These are phyloP conservation scores for Eidolon dupreanum DNA, from an alignment of 2,797 vertebrate species.

Conservation along the genomic window DNA sequence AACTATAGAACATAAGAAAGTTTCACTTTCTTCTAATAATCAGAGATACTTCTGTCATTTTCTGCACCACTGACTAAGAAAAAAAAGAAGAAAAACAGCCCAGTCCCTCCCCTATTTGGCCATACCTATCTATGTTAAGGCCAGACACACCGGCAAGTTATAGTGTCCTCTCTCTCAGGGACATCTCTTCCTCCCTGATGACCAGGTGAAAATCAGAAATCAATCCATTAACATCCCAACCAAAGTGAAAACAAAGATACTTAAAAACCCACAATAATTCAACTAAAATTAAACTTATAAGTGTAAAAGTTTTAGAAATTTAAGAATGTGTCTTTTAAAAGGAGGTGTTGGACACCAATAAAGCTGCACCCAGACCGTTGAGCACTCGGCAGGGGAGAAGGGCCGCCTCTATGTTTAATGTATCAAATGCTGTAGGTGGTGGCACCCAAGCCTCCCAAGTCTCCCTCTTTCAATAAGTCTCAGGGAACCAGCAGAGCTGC, in stretches of 20 bases:
- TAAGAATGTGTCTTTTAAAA: not conserved
- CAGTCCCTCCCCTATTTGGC: not conserved
- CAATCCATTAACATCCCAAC: not conserved
- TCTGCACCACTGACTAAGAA: not conserved
- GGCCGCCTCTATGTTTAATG: not conserved
- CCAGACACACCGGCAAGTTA: not conserved
- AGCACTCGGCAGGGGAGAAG: not conserved
- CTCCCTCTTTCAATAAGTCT: not conserved
- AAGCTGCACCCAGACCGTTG: not conserved
- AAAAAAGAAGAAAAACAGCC: not conserved
- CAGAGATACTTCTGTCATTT: not conserved
- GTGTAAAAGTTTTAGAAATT: not conserved
- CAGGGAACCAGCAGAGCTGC: not conserved
- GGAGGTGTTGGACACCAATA: not conserved
- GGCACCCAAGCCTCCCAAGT: not conserved
- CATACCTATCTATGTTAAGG: not conserved
- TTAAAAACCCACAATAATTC: not conserved
- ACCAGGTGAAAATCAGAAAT: not conserved
- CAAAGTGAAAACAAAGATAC: not conserved
- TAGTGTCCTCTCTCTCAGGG: rapidly evolving
- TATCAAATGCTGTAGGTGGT: not conserved
- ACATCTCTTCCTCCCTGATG: not conserved
- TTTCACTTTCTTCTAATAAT: not conserved
- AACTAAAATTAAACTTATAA: not conserved
- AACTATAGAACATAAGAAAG: not conserved